Base-by-base conservation (phyloP, 2,888 invertebrate genomes). In the Callinectes sapidus region DNA sequence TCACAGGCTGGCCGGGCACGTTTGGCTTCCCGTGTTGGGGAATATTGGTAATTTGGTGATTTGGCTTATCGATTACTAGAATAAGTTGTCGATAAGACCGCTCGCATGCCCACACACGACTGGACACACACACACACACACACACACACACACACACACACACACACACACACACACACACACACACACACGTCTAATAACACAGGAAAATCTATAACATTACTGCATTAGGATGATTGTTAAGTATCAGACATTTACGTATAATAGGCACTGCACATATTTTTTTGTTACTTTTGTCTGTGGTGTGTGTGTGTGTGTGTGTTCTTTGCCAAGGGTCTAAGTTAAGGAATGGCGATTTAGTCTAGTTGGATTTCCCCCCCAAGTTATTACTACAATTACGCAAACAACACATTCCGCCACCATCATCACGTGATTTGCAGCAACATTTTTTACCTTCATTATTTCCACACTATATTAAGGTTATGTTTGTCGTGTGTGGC, bases 111-210 rank as follows among this genome's bases (percentile, higher is more conserved):
- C 61, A 61, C 61, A 61, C 61, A 61, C 61, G 23, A 16, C 16
- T 61, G 23, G 16, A 86, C 86, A 28, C 35, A 87, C 87, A 87
- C 87, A 87, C 87, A 87, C 87, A 87, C 54, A 87, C 48, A 87
- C 87, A 87, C 87, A 87, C 87, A 87, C 87, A 87, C 54, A 87
- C 54, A 87, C 48, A 87, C 87, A 87, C 87, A 87, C 87, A 87
- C 87, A 87, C 87, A 87, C 87, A 48, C 87, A 48, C 87, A 42
- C 87, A 87, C 87, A 87, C 28, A 42, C 42, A 87, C 61, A 61
- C 61, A 61, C 61, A 61, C 87, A 48, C 54, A 42, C 35, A 35
- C 32, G 32, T 8, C 23, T 28, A 85, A 16, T n/a, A 2, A 35
- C 85, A 35, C 35, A 35, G 10, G 23, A 61, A 18, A 23, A 23